A percentile compares a stretch with the other conserved stretches of the same genome.
Evolutionary conservation across 2,113 vertebrate species (phyloP).

Genomic region (Oxygymnocypris stewartii): DNA sequence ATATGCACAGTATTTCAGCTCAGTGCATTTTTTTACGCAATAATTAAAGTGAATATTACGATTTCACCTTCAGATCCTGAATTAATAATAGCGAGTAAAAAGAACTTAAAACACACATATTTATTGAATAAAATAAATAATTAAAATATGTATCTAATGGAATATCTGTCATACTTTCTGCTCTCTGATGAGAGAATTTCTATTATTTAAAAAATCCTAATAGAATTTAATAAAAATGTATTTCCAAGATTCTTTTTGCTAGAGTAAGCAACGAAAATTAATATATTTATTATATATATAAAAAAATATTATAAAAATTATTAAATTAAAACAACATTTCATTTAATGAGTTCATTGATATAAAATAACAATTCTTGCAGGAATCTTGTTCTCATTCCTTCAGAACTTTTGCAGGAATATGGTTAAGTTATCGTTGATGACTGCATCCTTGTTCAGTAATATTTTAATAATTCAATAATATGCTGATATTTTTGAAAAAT

Average conservation of each 20-base stretch:
- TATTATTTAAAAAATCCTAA: not conserved
- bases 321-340: not conserved
- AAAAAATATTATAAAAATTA: not conserved
- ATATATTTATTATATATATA: not conserved
- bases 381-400: too few species aligned
- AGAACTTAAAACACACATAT: not conserved
- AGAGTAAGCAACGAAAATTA: not conserved
- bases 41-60: not conserved
- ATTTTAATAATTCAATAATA: not conserved
- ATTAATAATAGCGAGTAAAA: not conserved
- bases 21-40: not conserved
- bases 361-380: not conserved
- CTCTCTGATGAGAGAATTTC: too few species aligned
- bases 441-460: not conserved
- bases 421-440: not conserved
- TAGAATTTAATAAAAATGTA: not conserved
- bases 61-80: not conserved
- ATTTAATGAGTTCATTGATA: too few species aligned
- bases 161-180: not conserved
- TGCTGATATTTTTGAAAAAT: not conserved
- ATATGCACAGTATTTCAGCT: constrained; percentile 15
- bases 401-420: not conserved
- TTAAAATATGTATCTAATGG: not conserved
- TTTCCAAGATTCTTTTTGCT: not conserved
- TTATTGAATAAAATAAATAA: too few species aligned